Conservation (phyloP, 2,113 vertebrate species). For the Bubo bubo region DNA sequence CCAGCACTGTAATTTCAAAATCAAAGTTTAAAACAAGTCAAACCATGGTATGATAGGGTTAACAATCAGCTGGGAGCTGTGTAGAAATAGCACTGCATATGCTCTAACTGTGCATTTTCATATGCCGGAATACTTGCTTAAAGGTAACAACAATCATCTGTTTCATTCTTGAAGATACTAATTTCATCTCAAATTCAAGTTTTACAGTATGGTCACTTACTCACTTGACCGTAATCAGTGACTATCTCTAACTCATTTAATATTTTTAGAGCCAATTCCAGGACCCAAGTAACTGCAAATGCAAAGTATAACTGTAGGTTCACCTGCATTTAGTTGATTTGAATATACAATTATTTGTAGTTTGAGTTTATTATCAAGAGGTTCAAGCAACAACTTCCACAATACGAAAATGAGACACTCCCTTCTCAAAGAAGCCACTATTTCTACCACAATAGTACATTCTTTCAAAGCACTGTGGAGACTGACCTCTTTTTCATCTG, state of each 20-base stretch:
- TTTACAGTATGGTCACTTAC: neutral
- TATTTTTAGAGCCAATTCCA: neutral
- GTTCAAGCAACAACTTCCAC: neutral
- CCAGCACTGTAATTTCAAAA: neutral
- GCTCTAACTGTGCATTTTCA: neutral
- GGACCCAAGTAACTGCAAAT: neutral
- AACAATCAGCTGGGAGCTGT: neutral
- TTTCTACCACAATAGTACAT: constrained; percentile 2
- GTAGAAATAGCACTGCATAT: neutral
- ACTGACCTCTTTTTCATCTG: constrained; percentile 5
- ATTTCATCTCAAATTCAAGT: neutral
- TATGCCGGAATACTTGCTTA: neutral
- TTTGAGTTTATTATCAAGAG: neutral
- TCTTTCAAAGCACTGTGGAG: neutral
- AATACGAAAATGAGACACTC: neutral
- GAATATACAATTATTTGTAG: neutral
- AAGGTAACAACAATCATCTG: neutral
- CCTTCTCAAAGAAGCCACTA: constrained; percentile 9
- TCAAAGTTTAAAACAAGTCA: neutral
- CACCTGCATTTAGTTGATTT: neutral
- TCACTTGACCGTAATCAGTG: neutral
- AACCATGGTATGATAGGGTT: neutral
- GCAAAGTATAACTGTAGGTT: neutral
- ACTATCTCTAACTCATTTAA: neutral
- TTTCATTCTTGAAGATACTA: neutral